phyloP scores from a whole-genome alignment of 2,888 invertebrate species.

The Trachelus iudaicus region DNA sequence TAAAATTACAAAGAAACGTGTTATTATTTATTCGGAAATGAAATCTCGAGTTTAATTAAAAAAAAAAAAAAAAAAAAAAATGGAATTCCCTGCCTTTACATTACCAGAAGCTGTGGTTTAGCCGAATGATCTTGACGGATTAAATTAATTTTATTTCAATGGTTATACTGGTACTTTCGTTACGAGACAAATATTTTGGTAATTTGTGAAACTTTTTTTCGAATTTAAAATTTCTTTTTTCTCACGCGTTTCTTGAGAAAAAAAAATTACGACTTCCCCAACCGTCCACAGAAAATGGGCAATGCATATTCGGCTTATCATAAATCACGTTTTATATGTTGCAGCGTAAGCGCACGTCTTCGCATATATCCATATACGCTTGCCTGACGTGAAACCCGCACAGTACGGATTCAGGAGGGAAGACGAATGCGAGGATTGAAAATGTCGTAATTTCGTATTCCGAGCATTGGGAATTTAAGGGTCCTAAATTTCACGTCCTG shows the following conservation, averaged over 20 bases:
- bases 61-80: background rate
- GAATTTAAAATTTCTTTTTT: no score
- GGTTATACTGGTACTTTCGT: no score
- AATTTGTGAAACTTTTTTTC: background rate
- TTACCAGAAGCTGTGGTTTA: no score
- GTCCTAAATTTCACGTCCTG: background rate
- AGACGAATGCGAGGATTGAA: constrained; percentile 5
- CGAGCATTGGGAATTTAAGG: background rate
- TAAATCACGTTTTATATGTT: background rate
- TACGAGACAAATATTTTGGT: no score
- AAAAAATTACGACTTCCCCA: background rate
- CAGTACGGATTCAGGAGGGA: background rate
- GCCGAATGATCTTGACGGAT: no score
- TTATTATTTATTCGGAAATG: background rate
- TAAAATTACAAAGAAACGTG: background rate
- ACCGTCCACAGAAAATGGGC: background rate
- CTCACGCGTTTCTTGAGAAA: background rate
- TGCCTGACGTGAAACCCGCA: background rate
- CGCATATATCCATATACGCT: background rate
- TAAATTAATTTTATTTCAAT: no score
- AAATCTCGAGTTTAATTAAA: background rate
- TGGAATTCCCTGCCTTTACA: background rate
- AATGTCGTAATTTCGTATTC: background rate
- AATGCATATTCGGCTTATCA: constrained; percentile 2
- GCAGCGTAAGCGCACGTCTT: background rate